phyloP scores from a whole-genome alignment of 2,113 vertebrate species.

The Alouatta palliata region DNA sequence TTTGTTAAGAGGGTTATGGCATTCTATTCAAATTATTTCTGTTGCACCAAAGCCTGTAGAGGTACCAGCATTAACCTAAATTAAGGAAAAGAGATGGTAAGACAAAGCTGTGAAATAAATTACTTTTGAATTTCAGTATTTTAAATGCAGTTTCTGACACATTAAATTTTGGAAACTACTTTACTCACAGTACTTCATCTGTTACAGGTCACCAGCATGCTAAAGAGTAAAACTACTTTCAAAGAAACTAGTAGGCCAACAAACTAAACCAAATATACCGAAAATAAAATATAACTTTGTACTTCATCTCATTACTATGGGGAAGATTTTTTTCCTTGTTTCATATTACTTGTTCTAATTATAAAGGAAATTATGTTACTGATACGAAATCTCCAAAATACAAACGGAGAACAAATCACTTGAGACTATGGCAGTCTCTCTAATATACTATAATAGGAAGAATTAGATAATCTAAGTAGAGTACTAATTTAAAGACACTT shows the following conservation, averaged over 20 bases:
- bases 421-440: not conserved
- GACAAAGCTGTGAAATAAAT: not conserved
- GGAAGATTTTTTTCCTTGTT: not conserved
- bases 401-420: not conserved
- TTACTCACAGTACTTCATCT: not conserved
- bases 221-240: not conserved
- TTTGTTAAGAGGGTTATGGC: not conserved
- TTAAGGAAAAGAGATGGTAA: not conserved
- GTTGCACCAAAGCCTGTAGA: not conserved
- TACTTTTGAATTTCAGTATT: not conserved
- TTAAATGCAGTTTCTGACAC: not conserved
- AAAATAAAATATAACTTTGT: not conserved
- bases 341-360: not conserved
- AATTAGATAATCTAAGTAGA: not conserved
- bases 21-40: conserved; percentile 34
- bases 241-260: not conserved
- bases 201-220: not conserved
- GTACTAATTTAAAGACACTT: not conserved
- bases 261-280: not conserved
- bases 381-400: not conserved
- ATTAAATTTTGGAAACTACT: not conserved
- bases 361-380: not conserved
- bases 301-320: not conserved
- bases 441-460: not conserved
- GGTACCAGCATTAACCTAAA: not conserved